These are phyloP conservation scores for Himalopsyche kuldschensis DNA, from an alignment of 2,888 invertebrate genomes.

Conservation along the genomic window DNA sequence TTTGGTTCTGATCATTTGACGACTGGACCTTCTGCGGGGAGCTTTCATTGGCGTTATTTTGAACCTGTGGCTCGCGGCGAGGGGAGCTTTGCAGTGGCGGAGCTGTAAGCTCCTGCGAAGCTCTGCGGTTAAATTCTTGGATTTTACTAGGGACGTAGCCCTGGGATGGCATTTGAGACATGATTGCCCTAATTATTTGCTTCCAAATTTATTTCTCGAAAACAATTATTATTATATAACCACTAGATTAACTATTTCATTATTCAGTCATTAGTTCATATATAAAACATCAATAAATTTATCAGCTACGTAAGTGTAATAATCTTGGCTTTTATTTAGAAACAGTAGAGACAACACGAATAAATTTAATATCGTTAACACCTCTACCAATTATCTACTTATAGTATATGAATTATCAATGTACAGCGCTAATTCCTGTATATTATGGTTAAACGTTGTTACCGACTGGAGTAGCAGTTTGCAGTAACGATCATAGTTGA, in stretches of 20 bases:
- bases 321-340: no score
- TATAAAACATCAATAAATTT: no score
- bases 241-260: no score
- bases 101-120: conserved; percentile 52
- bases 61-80: conserved; percentile 25
- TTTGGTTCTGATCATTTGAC: conserved; percentile 41
- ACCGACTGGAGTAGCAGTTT: background rate
- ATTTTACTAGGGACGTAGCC: conserved; percentile 55
- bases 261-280: no score
- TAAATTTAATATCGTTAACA: no score
- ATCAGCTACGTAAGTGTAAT: no score
- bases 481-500: background rate
- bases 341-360: no score
- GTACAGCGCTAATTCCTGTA: no score
- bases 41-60: conserved; percentile 30
- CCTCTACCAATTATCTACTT: no score
- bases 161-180: conserved; percentile 55
- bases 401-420: no score
- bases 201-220: background rate
- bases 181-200: conserved; percentile 40
- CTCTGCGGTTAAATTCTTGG: conserved; percentile 53
- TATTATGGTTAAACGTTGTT: background rate
- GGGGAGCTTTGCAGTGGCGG: conserved; percentile 42
- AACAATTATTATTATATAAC: no score
- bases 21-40: conserved; percentile 19